Evolutionary conservation across 2,113 vertebrate species (phyloP), one percentile per base, ranked within the genome.

Genomic region (Smithornis capensis): DNA sequence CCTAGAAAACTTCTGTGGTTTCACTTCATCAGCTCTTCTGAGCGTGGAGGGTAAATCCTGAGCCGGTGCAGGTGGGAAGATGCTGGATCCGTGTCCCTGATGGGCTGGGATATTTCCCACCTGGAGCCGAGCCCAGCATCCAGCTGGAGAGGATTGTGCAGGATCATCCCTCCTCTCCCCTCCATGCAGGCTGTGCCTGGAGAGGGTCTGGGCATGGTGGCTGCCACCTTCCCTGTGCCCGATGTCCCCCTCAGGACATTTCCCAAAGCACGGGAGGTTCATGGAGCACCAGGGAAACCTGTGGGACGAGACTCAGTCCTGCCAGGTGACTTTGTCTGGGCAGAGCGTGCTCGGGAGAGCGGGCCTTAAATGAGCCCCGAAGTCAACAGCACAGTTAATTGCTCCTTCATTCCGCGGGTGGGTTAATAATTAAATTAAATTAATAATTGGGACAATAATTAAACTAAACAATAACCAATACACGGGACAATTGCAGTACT

Each of bases 361-460:
- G 24, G 38, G 37, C 53, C 67, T 47, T 7, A 18, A 83, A 87
- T 6, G 31, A 90, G 68, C 76, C 50, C 49, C 21, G 2, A 9
- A 53, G 62, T 4, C 87, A 62, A 9, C 62, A 33, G 70, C 55
- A 0, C 10, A 8, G 22, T 89, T 89, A 94, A 97, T 88, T 63
- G 94, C 91, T 62, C 78, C 1, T 83, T 90, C 84, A 7, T 42
- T 12, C 78, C 81, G 1, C 71, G 4, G 70, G 10, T 3, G 67
- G 91, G 93, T 97, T 95, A 96, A 96, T 96, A 45, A 96, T 95
- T 95, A 95, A 95, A 68, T 94, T 45, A 77, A 94, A 94, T 96
- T 92, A 91, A 92, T 92, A 95, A 95, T 94, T 87, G 96, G 28
- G 94, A 75, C 68, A 97, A 97, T 92, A 95, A 95, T 92, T 97